A percentile compares a stretch with the other conserved stretches of the same genome.
Evolutionary conservation across 53 echinoderm and acorn worm species (phyloP).

Genomic region (Arbacia lixula): DNA sequence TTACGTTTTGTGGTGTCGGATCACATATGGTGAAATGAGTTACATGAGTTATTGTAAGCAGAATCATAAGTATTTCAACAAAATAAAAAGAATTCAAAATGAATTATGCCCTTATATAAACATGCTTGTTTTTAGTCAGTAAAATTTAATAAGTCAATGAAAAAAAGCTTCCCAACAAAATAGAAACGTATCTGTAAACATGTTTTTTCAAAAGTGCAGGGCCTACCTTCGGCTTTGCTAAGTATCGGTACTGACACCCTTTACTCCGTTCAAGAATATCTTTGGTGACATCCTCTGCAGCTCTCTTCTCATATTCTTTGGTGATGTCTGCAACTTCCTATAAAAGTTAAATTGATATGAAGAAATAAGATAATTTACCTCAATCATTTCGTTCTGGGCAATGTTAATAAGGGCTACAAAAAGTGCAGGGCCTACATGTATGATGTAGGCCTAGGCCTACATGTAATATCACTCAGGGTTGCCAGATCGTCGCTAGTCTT

Average conservation of each 20-base stretch:
- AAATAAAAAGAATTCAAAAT: not conserved
- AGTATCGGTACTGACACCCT: conserved; percentile 1
- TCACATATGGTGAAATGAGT: too few species aligned
- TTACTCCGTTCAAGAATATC: conserved; percentile 8
- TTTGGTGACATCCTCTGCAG: conserved; percentile 10
- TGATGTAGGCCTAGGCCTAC: too few species aligned
- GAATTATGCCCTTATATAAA: too few species aligned
- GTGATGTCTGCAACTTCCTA: conserved; percentile 28
- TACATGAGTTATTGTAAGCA: too few species aligned
- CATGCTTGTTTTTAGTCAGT: too few species aligned
- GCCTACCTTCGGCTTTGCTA: not conserved
- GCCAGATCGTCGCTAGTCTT: not conserved
- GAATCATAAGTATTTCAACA: too few species aligned
- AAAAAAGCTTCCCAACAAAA: too few species aligned
- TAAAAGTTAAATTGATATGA: not conserved
- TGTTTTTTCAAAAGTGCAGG: not conserved
- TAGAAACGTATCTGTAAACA: too few species aligned
- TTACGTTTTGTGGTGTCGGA: too few species aligned
- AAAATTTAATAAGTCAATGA: too few species aligned
- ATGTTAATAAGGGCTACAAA: not conserved
- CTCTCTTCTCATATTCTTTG: not conserved
- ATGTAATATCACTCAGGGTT: too few species aligned
- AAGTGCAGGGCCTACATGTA: too few species aligned
- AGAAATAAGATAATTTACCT: not conserved
- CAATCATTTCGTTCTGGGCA: not conserved